Evolutionary conservation across 2,888 invertebrate species (phyloP), one percentile per base, ranked within the genome.

Genomic region (Lycocerus yunnanus): DNA sequence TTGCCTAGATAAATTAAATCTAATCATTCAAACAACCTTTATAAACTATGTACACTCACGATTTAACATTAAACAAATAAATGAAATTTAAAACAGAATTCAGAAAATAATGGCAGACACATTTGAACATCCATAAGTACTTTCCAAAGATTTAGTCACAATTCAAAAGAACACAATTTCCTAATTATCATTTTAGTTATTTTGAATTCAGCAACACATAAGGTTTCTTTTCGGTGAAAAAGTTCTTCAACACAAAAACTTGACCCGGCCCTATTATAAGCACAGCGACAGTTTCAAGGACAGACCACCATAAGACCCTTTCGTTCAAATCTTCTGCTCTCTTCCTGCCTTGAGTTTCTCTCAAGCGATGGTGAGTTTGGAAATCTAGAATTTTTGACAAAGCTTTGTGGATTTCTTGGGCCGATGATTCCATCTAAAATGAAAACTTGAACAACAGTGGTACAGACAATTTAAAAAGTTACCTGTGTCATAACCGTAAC

Each of bases 241-340:
- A 97, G 87, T 96, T 97, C 85, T 95, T 94, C 72, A 98, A 88
- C 75, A 98, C 90, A 85, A 96, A 89, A 67, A 99, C 97, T 90
- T 99, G 98, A 21, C 93, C 93, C 69, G 98, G 89, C n/a, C 95
- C 94, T 66, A 97, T 95, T 72, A 94, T 84, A 14, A 98, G 88
- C 79, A 99, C 93, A 58, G 95, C 93, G 3, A 93, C 83, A 11
- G 97, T 95, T 87, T 99, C 97, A 80, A 95, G 91, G 61, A 96
- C 88, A 0, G 98, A 97, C 98, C 98, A 99, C 90, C 93, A 92
- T 84, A 96, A 90, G 9, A 99, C 98, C 82, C 96, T 91, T 85
- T 97, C 97, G 83, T 98, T 99, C 71, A 99, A 89, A 85, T 98
- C 97, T 88, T 99, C 99, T 0, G 98, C 99, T 74, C 98, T 91